These are phyloP conservation scores for Microctenopoma steveboyesi DNA, from an alignment of 2,797 vertebrate genomes.

Conservation along the genomic window DNA sequence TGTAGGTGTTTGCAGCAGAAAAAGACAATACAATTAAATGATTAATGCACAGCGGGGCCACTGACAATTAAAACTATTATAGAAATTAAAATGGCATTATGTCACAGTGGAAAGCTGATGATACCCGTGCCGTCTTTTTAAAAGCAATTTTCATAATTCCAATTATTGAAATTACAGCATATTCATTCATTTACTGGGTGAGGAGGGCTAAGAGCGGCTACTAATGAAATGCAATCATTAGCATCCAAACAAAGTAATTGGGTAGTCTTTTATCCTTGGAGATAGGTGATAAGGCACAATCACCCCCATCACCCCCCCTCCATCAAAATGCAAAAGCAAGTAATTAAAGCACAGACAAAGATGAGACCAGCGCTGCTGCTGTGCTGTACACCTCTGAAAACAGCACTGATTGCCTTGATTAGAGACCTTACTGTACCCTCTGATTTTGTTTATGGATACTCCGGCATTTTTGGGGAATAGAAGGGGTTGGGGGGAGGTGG, in stretches of 20 bases:
- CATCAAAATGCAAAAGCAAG: constrained; percentile 98
- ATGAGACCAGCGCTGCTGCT: constrained; percentile 92
- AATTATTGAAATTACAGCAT: constrained; percentile 99
- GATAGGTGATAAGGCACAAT: constrained; percentile 99
- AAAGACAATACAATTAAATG: constrained; percentile 99
- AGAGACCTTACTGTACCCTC: constrained; percentile 93
- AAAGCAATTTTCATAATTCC: constrained; percentile 99
- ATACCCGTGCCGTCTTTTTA: constrained; percentile 96
- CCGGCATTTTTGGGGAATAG: constrained; percentile 73
- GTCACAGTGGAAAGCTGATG: constrained; percentile 98
- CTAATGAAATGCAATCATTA: constrained; percentile 99
- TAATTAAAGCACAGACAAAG: constrained; percentile 98
- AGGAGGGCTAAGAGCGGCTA: constrained; percentile 98
- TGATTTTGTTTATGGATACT: constrained; percentile 93
- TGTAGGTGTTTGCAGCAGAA: constrained; percentile 83
- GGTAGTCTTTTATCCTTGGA: constrained; percentile 93
- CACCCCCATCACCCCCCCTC: constrained; percentile 93
- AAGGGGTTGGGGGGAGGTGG: constrained; percentile 44
- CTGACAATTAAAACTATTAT: constrained; percentile 99
- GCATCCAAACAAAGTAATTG: constrained; percentile 99
- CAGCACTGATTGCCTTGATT: constrained; percentile 99
- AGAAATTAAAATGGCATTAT: constrained; percentile 99
- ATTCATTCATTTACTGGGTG: constrained; percentile 99
- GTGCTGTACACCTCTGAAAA: constrained; percentile 96
- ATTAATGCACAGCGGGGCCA: constrained; percentile 96